These are phyloP conservation scores for Andrena cerasifolii DNA, from an alignment of 1,140 invertebrate species.

Conservation along the genomic window DNA sequence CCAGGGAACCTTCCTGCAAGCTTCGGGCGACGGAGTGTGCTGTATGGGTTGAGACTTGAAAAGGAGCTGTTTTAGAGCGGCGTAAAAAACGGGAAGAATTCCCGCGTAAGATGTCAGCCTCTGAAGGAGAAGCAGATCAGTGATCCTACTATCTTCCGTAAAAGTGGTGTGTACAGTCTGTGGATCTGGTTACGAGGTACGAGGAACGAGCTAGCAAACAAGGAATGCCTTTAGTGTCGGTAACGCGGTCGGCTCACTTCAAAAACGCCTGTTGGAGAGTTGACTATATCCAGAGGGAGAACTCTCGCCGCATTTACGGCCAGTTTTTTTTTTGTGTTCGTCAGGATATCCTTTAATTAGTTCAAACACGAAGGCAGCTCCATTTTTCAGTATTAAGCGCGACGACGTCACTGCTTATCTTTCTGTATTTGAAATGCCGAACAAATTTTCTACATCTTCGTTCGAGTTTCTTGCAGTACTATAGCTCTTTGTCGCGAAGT, in stretches of 20 bases:
- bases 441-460: too few relatives aligned
- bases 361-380: not conserved
- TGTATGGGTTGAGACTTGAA: too few relatives aligned
- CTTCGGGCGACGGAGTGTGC: too few relatives aligned
- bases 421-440: not conserved
- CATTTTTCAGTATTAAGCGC: too few relatives aligned
- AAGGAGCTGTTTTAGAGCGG: not conserved
- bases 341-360: not conserved
- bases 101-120: slow-evolving; percentile 34
- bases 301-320: not conserved
- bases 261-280: slow-evolving; percentile 32
- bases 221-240: slow-evolving; percentile 49
- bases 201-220: slow-evolving; percentile 44
- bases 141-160: slow-evolving; percentile 43
- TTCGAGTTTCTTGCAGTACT: too few relatives aligned
- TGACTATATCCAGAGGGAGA: slow-evolving; percentile 55
- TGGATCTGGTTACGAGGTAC: slow-evolving; percentile 49
- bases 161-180: slow-evolving; percentile 41
- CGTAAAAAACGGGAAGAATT: not conserved
- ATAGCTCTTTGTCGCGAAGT: too few relatives aligned
- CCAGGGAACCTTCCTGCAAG: too few relatives aligned
- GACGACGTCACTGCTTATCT: not conserved
- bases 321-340: too few relatives aligned
- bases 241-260: slow-evolving; percentile 8
- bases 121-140: slow-evolving; percentile 19